Conservation (phyloP, 2,113 vertebrate species). For the Zapus hudsonius region DNA sequence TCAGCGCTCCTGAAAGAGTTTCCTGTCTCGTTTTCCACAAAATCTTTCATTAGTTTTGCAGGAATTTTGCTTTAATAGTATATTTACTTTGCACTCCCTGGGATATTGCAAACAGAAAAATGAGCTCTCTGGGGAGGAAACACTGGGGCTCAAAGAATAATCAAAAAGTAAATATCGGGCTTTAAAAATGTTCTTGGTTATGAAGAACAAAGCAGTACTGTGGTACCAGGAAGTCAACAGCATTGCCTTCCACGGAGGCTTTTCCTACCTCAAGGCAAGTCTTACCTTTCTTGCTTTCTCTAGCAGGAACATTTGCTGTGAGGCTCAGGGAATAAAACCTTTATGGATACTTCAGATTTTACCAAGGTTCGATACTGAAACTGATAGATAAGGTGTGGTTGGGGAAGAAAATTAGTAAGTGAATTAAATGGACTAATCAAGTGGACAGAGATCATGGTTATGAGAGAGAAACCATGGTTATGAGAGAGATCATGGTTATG, state of each 20-base stretch:
- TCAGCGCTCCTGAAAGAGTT: background rate
- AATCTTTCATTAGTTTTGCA: constrained; percentile 49
- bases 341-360: background rate
- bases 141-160: constrained; percentile 14
- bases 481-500: background rate
- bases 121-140: background rate
- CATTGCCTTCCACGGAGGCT: background rate
- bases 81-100: constrained; percentile 44
- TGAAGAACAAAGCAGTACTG: background rate
- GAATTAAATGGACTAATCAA: background rate
- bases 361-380: background rate
- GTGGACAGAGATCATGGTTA: background rate
- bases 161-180: constrained; percentile 48
- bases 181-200: constrained; percentile 28
- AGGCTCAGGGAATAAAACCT: background rate
- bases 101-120: constrained; percentile 14
- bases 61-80: constrained; percentile 41
- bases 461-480: no score
- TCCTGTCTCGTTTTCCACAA: constrained; percentile 59
- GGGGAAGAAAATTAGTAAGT: background rate
- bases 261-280: constrained; percentile 6
- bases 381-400: background rate
- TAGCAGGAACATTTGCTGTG: background rate
- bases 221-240: background rate
- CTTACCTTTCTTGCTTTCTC: background rate